Percentiles rank a stretch among this genome's conserved stretches.
phyloP scores from a whole-genome alignment of 2,113 vertebrate genomes.

The Cromileptes altivelis region DNA sequence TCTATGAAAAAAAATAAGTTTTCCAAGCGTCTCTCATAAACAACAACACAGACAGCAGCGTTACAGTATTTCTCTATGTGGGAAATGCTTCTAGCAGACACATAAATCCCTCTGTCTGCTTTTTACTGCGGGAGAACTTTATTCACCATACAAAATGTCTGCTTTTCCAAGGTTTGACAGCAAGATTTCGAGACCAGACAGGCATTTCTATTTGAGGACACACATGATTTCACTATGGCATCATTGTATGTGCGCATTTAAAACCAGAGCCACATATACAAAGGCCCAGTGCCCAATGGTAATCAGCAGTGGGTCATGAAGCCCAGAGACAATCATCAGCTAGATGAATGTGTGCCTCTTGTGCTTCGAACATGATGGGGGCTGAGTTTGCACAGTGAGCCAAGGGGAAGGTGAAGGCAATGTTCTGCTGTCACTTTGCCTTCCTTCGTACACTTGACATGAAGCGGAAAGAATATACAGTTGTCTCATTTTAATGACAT shows the following conservation, averaged over 20 bases:
- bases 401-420: background rate
- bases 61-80: background rate
- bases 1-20: slow-evolving; percentile 12
- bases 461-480: background rate
- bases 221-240: background rate
- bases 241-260: slow-evolving; percentile 9
- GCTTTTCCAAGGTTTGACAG: background rate
- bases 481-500: background rate
- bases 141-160: background rate
- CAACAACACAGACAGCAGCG: background rate
- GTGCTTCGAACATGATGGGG: slow-evolving; percentile 6
- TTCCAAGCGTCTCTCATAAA: slow-evolving; percentile 45
- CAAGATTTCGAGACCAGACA: background rate
- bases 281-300: background rate
- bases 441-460: background rate
- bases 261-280: background rate
- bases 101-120: background rate
- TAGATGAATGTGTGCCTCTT: slow-evolving; percentile 24
- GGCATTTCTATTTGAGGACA: background rate
- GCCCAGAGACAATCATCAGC: slow-evolving; percentile 4
- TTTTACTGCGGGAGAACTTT: slow-evolving; percentile 11
- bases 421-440: slow-evolving; percentile 5
- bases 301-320: background rate
- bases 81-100: slow-evolving; percentile 3
- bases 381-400: background rate